phyloP scores from a whole-genome alignment of 2,113 vertebrate species.

The Erythrocebus patas region DNA sequence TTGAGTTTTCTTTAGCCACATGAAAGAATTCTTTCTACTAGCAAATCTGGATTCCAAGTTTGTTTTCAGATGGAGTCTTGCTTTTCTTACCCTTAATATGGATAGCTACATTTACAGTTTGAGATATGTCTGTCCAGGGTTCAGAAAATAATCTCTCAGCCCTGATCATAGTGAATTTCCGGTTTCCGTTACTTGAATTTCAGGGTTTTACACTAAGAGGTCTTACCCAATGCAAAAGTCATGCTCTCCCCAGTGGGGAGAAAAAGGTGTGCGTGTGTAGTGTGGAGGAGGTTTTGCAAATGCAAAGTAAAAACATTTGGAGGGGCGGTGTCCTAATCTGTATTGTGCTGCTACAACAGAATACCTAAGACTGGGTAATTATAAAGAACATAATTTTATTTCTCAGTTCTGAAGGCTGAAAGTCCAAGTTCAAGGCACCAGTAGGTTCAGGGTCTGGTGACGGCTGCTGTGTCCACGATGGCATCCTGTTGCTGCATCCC shows the following conservation, averaged over 20 bases:
- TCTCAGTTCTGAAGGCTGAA: neutral
- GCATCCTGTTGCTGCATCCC: neutral
- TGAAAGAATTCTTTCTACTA: neutral
- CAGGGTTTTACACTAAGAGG: neutral
- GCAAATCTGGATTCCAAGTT: neutral
- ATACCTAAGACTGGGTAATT: neutral
- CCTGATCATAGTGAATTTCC: neutral
- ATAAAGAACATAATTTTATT: neutral
- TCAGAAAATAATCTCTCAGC: neutral
- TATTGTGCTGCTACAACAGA: neutral
- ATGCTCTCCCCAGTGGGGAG: no score
- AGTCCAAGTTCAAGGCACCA: neutral
- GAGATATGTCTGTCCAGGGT: neutral
- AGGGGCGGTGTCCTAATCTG: neutral
- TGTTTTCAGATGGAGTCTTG: neutral
- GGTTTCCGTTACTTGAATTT: neutral
- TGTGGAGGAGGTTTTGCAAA: neutral
- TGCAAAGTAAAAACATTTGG: neutral
- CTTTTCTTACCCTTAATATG: neutral
- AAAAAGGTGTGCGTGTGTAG: accelerated
- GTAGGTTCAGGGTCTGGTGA: neutral
- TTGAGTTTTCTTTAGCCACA: neutral
- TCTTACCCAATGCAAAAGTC: neutral
- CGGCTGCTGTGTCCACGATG: neutral
- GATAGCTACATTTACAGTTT: neutral